phyloP scores from a whole-genome alignment of 2,113 vertebrate species.

The Rhinolophus sinicus region DNA sequence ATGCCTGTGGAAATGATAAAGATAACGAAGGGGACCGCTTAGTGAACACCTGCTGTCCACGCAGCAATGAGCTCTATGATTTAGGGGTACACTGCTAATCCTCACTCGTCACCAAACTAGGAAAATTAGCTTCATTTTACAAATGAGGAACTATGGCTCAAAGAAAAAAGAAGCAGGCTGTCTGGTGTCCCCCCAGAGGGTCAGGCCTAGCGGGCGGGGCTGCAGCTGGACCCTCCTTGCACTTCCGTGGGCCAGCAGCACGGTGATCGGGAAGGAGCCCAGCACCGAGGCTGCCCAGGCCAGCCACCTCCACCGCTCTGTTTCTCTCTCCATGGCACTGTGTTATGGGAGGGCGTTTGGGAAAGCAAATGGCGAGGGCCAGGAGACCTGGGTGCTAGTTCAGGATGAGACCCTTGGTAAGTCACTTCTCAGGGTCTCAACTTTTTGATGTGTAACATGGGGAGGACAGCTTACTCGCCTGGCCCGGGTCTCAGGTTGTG shows the following conservation, averaged over 20 bases:
- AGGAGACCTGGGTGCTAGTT: background rate
- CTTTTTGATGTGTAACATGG: background rate
- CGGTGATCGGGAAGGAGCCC: rapidly evolving
- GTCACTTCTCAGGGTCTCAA: background rate
- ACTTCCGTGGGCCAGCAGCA: too few species aligned
- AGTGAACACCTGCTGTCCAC: background rate
- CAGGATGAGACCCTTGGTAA: background rate
- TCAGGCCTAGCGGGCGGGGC: rapidly evolving
- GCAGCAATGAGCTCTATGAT: background rate
- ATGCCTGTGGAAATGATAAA: background rate
- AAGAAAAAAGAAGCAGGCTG: background rate
- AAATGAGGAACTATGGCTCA: background rate
- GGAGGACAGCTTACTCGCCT: background rate
- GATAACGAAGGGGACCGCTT: background rate
- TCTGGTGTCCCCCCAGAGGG: background rate
- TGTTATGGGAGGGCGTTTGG: background rate
- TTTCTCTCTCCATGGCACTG: background rate
- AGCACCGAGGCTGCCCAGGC: rapidly evolving
- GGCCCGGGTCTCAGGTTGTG: background rate
- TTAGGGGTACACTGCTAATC: background rate
- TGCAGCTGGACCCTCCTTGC: background rate
- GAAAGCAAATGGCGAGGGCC: background rate
- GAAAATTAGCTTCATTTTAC: background rate
- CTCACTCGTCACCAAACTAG: background rate
- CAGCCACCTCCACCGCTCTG: background rate